phyloP scores from a whole-genome alignment of 2,113 vertebrate genomes.

The Mus spicilegus region DNA sequence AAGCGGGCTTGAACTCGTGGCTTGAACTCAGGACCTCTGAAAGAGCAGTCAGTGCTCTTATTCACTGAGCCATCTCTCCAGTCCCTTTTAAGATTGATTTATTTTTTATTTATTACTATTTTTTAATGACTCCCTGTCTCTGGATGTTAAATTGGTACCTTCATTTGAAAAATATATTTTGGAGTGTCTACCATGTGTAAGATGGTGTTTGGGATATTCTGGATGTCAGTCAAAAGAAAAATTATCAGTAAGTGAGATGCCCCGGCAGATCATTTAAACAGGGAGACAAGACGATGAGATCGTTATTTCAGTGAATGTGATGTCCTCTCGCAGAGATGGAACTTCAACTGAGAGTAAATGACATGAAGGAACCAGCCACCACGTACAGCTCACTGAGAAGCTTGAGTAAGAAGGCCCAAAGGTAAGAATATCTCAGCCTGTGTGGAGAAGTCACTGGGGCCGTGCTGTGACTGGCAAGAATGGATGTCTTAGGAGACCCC shows the following conservation, averaged over 20 bases:
- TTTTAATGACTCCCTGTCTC: conserved; percentile 30
- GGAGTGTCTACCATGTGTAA: not conserved
- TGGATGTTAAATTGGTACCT: not conserved
- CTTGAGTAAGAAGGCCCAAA: not conserved
- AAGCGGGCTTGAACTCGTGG: no score
- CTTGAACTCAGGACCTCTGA: no score
- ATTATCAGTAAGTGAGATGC: not conserved
- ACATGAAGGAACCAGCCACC: not conserved
- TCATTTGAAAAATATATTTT: not conserved
- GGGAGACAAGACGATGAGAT: not conserved
- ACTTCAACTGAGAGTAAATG: conserved; percentile 41
- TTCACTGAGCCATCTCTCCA: no score
- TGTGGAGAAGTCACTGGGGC: not conserved
- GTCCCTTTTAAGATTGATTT: no score
- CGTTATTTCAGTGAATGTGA: conserved; percentile 13
- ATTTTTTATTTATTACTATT: not conserved
- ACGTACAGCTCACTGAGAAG: not conserved
- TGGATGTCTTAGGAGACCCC: not conserved
- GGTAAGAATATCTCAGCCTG: not conserved
- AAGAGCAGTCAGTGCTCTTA: no score
- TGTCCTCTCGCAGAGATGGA: conserved; percentile 28
- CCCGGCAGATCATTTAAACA: conserved; percentile 6
- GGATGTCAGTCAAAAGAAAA: not conserved
- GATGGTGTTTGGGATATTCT: not conserved
- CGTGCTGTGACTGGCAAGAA: not conserved